phyloP scores from a whole-genome alignment of 2,888 invertebrate species.

The Bombylius major region DNA sequence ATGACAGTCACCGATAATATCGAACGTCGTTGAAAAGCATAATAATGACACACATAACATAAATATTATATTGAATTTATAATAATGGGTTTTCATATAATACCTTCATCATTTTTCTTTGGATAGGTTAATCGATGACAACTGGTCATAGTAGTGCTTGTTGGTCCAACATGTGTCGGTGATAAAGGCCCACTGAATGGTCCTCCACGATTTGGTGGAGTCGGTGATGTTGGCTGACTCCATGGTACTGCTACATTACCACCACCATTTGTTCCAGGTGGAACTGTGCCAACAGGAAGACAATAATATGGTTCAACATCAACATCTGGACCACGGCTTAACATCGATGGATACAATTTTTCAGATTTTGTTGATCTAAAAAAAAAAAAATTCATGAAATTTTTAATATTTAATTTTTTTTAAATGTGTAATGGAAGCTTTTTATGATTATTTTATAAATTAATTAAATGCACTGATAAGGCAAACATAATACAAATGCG shows the following conservation, averaged over 20 bases:
- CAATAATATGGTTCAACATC: constrained; percentile 81
- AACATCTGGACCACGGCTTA: constrained; percentile 67
- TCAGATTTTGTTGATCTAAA: constrained; percentile 88
- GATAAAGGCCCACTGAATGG: constrained; percentile 35
- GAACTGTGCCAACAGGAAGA: constrained; percentile 53
- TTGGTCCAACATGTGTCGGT: constrained; percentile 41
- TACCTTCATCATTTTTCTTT: constrained; percentile 56
- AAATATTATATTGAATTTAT: background rate
- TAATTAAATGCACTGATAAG: too few species aligned
- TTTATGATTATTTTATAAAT: too few species aligned
- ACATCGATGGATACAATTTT: constrained; percentile 85
- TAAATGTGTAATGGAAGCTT: too few species aligned
- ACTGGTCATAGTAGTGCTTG: constrained; percentile 20
- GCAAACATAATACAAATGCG: too few species aligned
- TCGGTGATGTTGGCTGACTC: constrained; percentile 64
- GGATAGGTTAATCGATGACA: constrained; percentile 49
- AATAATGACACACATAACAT: too few species aligned
- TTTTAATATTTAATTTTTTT: too few species aligned
- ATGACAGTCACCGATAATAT: too few species aligned
- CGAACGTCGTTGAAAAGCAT: too few species aligned
- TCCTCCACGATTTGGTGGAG: constrained; percentile 38
- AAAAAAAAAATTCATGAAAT: background rate
- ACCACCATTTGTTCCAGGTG: constrained; percentile 23
- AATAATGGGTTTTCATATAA: too few species aligned
- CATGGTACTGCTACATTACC: constrained; percentile 41